A percentile compares a stretch with the other conserved stretches of the same genome.
Evolutionary conservation across 2,797 vertebrate species (phyloP).

Genomic region (Liasis olivaceus): DNA sequence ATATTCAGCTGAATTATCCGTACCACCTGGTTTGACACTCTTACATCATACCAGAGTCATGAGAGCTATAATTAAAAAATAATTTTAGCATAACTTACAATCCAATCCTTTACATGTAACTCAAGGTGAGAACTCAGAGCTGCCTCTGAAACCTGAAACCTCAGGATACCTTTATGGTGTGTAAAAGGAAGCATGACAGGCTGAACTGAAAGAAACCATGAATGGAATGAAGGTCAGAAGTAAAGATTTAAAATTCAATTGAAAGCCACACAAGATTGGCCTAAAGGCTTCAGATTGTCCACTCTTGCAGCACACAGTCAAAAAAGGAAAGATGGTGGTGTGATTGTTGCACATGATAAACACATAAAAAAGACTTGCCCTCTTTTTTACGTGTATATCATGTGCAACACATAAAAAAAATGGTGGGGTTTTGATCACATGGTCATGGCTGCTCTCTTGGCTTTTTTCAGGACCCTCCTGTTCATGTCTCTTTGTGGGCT

Average conservation of each 20-base stretch:
- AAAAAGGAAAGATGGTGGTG: not conserved
- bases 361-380: not conserved
- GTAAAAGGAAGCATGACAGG: not conserved
- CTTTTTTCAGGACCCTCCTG: not conserved
- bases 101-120: not conserved
- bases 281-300: not conserved
- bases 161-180: not conserved
- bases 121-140: not conserved
- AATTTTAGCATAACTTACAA: not conserved
- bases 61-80: not conserved
- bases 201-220: not conserved
- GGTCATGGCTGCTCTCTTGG: not conserved
- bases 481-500: not conserved
- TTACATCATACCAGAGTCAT: not conserved
- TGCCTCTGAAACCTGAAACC: too few relatives aligned
- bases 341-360: not conserved
- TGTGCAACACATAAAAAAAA: not conserved
- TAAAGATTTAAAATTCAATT: not conserved
- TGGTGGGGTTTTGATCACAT: not conserved
- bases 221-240: not conserved
- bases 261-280: not conserved
- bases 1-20: not conserved
- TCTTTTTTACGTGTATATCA: not conserved
- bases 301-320: not conserved
- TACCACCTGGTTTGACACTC: not conserved